Percentiles rank a stretch among this genome's conserved stretches.
These are phyloP conservation scores for Drosophila sp. DNA, from an alignment of 1,140 invertebrate species.

Conservation along the genomic window DNA sequence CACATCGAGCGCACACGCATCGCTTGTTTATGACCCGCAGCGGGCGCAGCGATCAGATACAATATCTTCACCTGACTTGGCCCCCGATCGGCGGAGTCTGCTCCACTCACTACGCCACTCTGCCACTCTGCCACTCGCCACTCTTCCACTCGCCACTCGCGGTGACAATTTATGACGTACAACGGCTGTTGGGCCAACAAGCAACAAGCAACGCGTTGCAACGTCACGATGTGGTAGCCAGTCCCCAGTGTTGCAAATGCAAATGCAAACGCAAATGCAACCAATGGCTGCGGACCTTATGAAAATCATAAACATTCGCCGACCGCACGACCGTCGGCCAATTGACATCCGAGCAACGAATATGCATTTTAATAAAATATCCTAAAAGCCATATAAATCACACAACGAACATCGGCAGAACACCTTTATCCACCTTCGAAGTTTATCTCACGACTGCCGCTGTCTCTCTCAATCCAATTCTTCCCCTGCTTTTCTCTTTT, in stretches of 20 bases:
- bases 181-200: conserved; percentile 48
- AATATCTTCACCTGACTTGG: conserved; percentile 74
- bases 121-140: background rate
- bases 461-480: background rate
- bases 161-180: conserved; percentile 83
- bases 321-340: conserved; percentile 32
- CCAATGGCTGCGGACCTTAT: conserved; percentile 72
- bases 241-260: background rate
- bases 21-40: conserved; percentile 74
- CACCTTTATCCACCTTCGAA: background rate
- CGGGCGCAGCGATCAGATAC: conserved; percentile 75
- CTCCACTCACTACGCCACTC: background rate
- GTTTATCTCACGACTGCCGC: conserved; percentile 41
- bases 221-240: conserved; percentile 33
- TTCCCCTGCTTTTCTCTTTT: background rate
- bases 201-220: too few relatives aligned
- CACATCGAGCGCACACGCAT: conserved; percentile 45
- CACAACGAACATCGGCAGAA: conserved; percentile 31
- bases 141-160: conserved; percentile 10
- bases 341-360: conserved; percentile 84
- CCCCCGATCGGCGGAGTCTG: conserved; percentile 4
- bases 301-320: conserved; percentile 84
- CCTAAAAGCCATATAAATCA: conserved; percentile 84
- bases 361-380: conserved; percentile 85
- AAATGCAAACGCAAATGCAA: conserved; percentile 34